Conservation (phyloP, 1,140 invertebrate genomes). For the Maconellicoccus hirsutus region DNA sequence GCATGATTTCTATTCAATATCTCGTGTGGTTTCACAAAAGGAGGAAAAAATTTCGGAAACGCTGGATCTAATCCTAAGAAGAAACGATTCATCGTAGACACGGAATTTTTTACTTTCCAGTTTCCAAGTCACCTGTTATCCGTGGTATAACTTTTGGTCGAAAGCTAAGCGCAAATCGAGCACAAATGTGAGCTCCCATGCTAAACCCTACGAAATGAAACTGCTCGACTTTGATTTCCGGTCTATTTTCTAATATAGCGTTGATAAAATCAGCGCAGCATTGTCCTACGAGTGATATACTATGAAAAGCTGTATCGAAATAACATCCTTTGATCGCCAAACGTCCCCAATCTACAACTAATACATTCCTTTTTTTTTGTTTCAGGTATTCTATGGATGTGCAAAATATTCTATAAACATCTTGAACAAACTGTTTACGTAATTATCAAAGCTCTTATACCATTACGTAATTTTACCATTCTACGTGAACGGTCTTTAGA, state of each 20-base stretch:
- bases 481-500: too few relatives aligned
- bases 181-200: slow-evolving; percentile 59
- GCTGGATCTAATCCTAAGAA: slow-evolving; percentile 45
- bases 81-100: too few relatives aligned
- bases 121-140: slow-evolving; percentile 44
- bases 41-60: slow-evolving; percentile 42
- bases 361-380: too few relatives aligned
- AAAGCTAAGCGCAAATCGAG: slow-evolving; percentile 44
- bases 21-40: slow-evolving; percentile 28
- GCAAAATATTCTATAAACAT: too few relatives aligned
- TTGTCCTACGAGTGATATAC: slow-evolving; percentile 37
- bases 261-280: slow-evolving; percentile 36
- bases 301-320: too few relatives aligned
- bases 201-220: slow-evolving; percentile 63
- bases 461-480: too few relatives aligned
- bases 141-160: slow-evolving; percentile 35
- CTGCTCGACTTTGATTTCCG: slow-evolving; percentile 32
- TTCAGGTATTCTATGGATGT: too few relatives aligned
- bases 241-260: slow-evolving; percentile 34
- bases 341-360: too few relatives aligned
- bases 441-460: too few relatives aligned
- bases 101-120: too few relatives aligned
- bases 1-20: slow-evolving; percentile 48
- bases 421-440: too few relatives aligned
- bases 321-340: too few relatives aligned